Conservation (phyloP, 2,797 vertebrate species). For the Enteromius argenteus region DNA sequence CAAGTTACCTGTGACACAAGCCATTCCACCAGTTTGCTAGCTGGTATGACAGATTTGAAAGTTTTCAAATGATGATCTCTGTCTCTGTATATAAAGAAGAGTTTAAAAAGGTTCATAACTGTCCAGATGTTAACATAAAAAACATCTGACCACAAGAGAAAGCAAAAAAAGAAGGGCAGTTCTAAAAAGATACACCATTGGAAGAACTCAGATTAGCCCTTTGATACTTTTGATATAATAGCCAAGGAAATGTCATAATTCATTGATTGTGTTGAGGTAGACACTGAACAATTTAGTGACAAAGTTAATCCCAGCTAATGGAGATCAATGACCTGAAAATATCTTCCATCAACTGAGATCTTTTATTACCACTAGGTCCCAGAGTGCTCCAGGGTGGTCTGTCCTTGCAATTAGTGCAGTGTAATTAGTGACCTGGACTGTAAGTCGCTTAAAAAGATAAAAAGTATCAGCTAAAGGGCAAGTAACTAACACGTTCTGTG, state of each 20-base stretch:
- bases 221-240: background rate
- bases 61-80: conserved; percentile 95
- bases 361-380: background rate
- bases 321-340: background rate
- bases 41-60: conserved; percentile 95
- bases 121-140: background rate
- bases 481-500: background rate
- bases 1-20: conserved; percentile 88
- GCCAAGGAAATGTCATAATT: background rate
- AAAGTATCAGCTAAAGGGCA: conserved; percentile 27
- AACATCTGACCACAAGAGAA: background rate
- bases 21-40: conserved; percentile 96
- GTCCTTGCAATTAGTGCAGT: background rate
- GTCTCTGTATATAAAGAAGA: conserved; percentile 79
- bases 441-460: background rate
- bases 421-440: conserved; percentile 1
- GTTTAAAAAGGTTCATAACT: background rate
- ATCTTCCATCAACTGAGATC: background rate
- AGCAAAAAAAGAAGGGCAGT: background rate
- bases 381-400: conserved; percentile 13
- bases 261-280: background rate
- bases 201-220: background rate
- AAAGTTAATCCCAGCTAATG: conserved; percentile 10
- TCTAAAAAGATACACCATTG: background rate
- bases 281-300: background rate